Base-by-base conservation (phyloP, 2,113 vertebrate species). In the Scomber japonicus region DNA sequence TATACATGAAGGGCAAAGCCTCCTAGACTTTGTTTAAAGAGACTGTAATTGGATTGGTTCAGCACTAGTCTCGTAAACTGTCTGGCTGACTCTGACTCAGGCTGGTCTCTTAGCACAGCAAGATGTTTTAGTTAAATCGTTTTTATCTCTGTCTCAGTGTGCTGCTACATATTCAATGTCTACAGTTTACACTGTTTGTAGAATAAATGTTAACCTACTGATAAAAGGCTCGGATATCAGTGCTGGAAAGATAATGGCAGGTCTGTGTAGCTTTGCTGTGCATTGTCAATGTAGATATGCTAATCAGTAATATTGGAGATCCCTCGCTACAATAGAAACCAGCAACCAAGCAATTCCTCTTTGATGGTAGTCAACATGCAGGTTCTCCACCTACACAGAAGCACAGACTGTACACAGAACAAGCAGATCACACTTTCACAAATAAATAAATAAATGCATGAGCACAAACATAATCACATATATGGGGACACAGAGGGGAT, bases 41-140 rank as follows among this genome's bases (percentile, higher is more conserved):
- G 61, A 71, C 64, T 83, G 31, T 87, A 71, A 84, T 89, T 71
- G 78, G 15, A 82, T 66, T 50, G 81, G 68, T 74, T 60, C 35
- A 17, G 65, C 77, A 70, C 31, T 40, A 46, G 54, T 45, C 69
- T 59, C n/a, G 53, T 59, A 73, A 65, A 80, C 27, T 57, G 65
- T 71, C 73, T 76, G 59, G 17, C 53, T 66, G 55, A 68, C 54
- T 78, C 46, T 24, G 35, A 50, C 40, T 60, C 54, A 59, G 55
- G 60, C 50, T 63, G 67, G 56, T 79, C 67, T 79, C 35, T 68
- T 60, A 27, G 71, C 57, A 79, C 16, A 16, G 56, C 56, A 11
- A 55, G 64, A 71, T 59, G 53, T 67, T 70, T 74, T 11, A 68
- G 66, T 86, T 30, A 53, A 82, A 73, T 59, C 73, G 55, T 21